Evolutionary conservation across 2,888 invertebrate genomes (phyloP), one percentile per base, ranked within the genome.

Genomic region (Cetonia aurata): DNA sequence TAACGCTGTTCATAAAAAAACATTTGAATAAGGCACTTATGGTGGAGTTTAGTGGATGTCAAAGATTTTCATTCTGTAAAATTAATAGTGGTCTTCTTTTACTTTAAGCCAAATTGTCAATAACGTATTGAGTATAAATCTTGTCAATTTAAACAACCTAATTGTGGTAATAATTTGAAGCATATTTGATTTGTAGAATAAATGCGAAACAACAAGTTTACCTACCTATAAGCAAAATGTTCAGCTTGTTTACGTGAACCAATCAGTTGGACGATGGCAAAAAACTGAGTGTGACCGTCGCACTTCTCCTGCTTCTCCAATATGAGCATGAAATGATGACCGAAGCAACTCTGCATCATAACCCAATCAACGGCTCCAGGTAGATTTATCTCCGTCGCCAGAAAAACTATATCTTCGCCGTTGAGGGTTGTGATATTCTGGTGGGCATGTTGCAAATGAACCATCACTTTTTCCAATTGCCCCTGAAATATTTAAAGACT

Each of bases 331-430:
- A 99, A 99, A 85, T 99, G 96, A 83, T 98, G 98, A 69, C 96
- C 97, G 84, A 99, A 99, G 85, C 99, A 99, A 33, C 97, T 97
- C 86, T 99, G 99, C 99, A 99, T 99, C 99, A 99, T 99, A 3
- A 96, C 96, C 98, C 98, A 99, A 85, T 99, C 98, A 9, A 99
- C 98, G 41, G 98, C 99, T 71, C 99, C 99, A 6, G 99, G 99
- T 76, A 99, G 89, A 87, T 99, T 99, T 73, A 99, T 99, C 85
- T 99, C 99, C 46, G 99, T 99, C 1, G 99, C 99, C 78, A 99
- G 87, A 86, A 99, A 99, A 65, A 99, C 99, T 79, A 99, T 99
- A 84, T 99, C 99, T 86, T 99, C 99, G 65, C 94, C 93, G 89
- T 99, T 98, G 72, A 99, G 87, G 62, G 98, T 99, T 15, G 99